These are phyloP conservation scores for Bombus pascuorum DNA, from an alignment of 1,140 invertebrate species.

Conservation along the genomic window DNA sequence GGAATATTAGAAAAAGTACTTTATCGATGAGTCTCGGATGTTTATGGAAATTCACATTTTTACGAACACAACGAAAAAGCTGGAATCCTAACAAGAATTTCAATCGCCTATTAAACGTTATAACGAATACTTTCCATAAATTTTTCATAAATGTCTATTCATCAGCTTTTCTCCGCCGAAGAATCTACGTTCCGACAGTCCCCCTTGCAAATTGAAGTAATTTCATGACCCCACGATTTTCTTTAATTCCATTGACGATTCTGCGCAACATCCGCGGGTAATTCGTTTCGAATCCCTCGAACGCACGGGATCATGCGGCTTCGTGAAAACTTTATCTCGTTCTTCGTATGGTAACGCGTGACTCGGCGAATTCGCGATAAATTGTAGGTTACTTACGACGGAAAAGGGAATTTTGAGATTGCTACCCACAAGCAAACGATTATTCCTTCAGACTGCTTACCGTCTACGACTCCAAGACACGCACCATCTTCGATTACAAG, in stretches of 20 bases:
- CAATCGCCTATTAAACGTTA: no score
- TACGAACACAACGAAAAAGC: no score
- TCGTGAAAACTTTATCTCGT: background rate
- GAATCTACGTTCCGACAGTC: no score
- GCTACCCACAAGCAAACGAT: background rate
- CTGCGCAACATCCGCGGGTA: background rate
- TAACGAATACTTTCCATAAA: no score
- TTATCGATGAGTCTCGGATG: no score
- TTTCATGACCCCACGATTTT: background rate
- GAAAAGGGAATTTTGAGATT: conserved; percentile 11
- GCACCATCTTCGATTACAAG: background rate
- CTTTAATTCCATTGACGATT: background rate
- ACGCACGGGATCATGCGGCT: background rate
- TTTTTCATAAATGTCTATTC: no score
- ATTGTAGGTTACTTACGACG: background rate
- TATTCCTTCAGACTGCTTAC: background rate
- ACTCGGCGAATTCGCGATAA: background rate
- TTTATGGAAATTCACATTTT: no score
- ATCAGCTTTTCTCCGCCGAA: no score
- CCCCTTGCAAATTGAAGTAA: background rate
- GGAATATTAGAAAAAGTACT: no score
- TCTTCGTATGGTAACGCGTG: background rate
- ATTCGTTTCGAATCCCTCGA: background rate
- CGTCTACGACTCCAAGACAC: background rate
- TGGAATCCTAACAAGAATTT: no score